Base-by-base conservation (phyloP, 2,113 vertebrate species). In the Megaptera novaeangliae region DNA sequence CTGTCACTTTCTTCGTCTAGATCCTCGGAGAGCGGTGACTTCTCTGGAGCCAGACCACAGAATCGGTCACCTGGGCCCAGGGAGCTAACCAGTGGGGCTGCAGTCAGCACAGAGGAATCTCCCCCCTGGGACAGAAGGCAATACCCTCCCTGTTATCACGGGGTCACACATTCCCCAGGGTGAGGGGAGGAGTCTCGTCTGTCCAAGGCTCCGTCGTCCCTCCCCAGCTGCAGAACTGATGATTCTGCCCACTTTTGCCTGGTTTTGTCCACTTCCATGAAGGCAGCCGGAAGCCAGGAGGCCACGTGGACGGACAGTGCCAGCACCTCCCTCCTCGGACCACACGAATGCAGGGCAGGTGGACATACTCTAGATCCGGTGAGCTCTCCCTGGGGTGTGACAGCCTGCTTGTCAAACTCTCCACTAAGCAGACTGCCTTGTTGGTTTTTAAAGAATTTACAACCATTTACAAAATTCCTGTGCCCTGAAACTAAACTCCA, bases 401-500 rank as follows among this genome's bases (percentile, higher is more conserved):
- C n/a, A 61, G 57, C 4, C 66, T 34, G 34, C n/a, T 41, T 9
- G 2, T 46, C n/a, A 31, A 83, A 83, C 2, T 88, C 71, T 77
- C 39, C 10, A 89, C 8, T 59, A 6, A 77, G 63, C 71, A 90
- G 18, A 46, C 25, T 18, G 6, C 36, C 46, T 69, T n/a, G 46
- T 49, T 88, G 36, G 46, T 34, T 85, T 84, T 46, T 66, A 88
- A 91, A 63, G 57, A 68, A 81, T 41, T 23, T 59, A 18, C 39
- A 85, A 69, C 64, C 36, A 2, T 85, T 92, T 92, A 72, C 27
- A 46, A 93, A 72, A 85, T 72, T 77, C 63, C 44, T 36, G 14
- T 9, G 6, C 10, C n/a, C 55, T 86, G 80, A 57, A 80, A 68
- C 34, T 74, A 80, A 72, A 59, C 57, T n/a, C 71, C 66, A 61